Percentiles rank a stretch among this genome's conserved stretches.
Conservation (phyloP, 2,888 invertebrate genomes). For the Patella pellucida region DNA sequence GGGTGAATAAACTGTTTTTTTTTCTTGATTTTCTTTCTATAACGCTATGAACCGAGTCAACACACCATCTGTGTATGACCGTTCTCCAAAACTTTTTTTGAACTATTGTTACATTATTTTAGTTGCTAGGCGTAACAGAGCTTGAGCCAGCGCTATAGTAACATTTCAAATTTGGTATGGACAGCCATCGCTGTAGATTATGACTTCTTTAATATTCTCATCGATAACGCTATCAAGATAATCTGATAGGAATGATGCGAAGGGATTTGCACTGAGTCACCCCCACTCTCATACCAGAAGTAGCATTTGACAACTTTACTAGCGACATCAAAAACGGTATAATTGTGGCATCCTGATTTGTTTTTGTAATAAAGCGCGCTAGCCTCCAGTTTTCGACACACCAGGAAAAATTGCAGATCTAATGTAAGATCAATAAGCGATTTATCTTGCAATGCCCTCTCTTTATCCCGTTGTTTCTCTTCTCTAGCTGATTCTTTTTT, state of each 20-base stretch:
- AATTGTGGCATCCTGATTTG: slow-evolving; percentile 24
- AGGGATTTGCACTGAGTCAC: slow-evolving; percentile 20
- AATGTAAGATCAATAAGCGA: too few species aligned
- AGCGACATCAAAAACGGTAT: slow-evolving; percentile 19
- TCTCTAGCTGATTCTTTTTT: too few species aligned
- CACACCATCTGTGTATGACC: too few species aligned
- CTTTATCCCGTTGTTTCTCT: too few species aligned
- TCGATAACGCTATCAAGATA: not conserved
- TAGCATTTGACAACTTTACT: slow-evolving; percentile 21
- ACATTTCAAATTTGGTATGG: slow-evolving; percentile 13
- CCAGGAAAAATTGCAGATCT: too few species aligned
- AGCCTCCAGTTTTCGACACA: not conserved
- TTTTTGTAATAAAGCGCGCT: slow-evolving; percentile 24
- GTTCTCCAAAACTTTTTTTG: slow-evolving; percentile 15
- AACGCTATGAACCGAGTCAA: too few species aligned
- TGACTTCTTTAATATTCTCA: slow-evolving; percentile 16
- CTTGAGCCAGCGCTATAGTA: slow-evolving; percentile 1
- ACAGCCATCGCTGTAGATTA: slow-evolving; percentile 1
- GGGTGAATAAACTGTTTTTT: slow-evolving; percentile 13
- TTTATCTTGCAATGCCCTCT: too few species aligned
- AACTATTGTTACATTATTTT: not conserved
- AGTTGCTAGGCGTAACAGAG: not conserved
- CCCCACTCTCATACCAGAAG: slow-evolving; percentile 21
- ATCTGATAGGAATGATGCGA: slow-evolving; percentile 20
- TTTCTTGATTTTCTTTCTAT: too few species aligned